Percentiles rank a stretch among this genome's conserved stretches.
phyloP scores from a whole-genome alignment of 1,140 invertebrate genomes.

The Bursaphelenchus mucronatus region DNA sequence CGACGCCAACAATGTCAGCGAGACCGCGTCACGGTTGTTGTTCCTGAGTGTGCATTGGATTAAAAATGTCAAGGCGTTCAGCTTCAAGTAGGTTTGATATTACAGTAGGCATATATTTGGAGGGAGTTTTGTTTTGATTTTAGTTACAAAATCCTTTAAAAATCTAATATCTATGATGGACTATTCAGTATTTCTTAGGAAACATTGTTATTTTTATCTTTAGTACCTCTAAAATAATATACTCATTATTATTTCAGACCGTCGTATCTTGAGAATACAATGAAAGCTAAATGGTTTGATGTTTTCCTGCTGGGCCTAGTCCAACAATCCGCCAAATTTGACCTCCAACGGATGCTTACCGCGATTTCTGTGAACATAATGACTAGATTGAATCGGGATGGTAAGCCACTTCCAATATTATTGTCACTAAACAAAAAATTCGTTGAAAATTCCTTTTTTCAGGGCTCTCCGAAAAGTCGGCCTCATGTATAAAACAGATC shows the following conservation, averaged over 20 bases:
- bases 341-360: conserved; percentile 74
- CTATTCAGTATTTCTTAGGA: too few relatives aligned
- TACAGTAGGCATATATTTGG: neutral
- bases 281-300: conserved; percentile 84
- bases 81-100: conserved; percentile 39
- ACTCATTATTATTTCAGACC: conserved; percentile 65
- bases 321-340: conserved; percentile 77
- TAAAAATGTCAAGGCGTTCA: conserved; percentile 70
- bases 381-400: neutral
- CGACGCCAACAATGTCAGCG: conserved; percentile 83
- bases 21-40: conserved; percentile 79
- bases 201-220: too few relatives aligned
- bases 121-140: conserved; percentile 4
- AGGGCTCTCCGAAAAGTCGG: conserved; percentile 68
- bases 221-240: neutral
- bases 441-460: conserved; percentile 28
- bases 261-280: conserved; percentile 72
- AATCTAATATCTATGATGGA: too few relatives aligned
- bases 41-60: conserved; percentile 85
- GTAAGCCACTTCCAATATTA: conserved; percentile 3
- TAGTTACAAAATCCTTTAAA: too few relatives aligned
- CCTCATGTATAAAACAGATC: conserved; percentile 20
- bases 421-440: conserved; percentile 31
- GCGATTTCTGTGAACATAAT: conserved; percentile 71
- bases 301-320: conserved; percentile 84